Base-by-base conservation (phyloP, 2,797 vertebrate genomes). In the Mionectes olivaceus region DNA sequence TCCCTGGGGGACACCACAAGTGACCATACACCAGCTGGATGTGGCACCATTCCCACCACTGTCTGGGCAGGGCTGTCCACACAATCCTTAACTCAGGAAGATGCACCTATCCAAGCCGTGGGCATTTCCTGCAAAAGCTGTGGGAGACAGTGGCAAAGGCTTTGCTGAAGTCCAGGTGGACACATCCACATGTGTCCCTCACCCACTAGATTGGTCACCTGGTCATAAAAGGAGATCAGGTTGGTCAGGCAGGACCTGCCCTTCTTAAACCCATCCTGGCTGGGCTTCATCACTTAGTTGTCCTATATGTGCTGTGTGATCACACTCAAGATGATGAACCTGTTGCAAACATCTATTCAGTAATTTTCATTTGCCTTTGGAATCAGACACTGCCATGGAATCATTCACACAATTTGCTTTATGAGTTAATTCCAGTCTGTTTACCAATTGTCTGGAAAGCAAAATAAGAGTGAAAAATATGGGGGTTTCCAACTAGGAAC, bases 21-120 rank as follows among this genome's bases (percentile, higher is more conserved):
- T 19, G 37, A 44, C 12, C 0, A 0, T 19, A 15, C 19, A 6
- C 4, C n/a, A 21, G 14, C 61, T 57, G 82, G 11, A 5, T 15
- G 37, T 23, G 32, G 15, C 53, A 19, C n/a, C 5, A 11, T 44
- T n/a, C 35, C 25, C n/a, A 14, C 39, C 22, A 17, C 18, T 32
- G 44, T 32, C 53, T 37, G 23, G 19, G 44, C 52, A 27, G 0
- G 1, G 46, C 32, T n/a, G 23, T 28, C 53, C 61, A 59, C 53
- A 27, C 32, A n/a, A 18, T 33, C 16, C 63, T 24, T n/a, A 4
- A 27, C n/a, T n/a, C 27, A 28, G 19, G 15, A 16, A 19, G 27
- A 19, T 32, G 27, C 9, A 7, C 9, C 4, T 75, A 19, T 59
- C 46, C 13, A 41, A 21, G 28, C 27, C 23, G 10, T 28, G 22